Evolutionary conservation across 2,888 invertebrate genomes (phyloP).

Genomic region (Lasius platythorax): DNA sequence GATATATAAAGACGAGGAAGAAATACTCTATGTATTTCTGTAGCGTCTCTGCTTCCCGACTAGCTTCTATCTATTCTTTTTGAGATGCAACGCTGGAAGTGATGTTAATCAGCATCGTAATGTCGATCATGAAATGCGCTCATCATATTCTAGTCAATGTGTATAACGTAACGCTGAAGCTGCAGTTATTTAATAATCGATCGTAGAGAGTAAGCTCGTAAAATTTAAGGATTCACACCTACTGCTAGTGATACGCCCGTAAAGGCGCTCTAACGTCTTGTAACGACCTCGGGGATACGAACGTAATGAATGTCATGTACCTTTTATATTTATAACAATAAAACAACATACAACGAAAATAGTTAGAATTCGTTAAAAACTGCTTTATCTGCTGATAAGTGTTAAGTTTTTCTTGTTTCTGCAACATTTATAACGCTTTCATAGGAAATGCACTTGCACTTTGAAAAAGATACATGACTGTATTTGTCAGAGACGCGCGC

Average conservation of each 20-base stretch:
- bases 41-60: conserved; percentile 41
- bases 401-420: background rate
- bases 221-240: conserved; percentile 53
- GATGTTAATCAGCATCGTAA: conserved; percentile 36
- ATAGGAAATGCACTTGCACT: background rate
- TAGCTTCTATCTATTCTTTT: conserved; percentile 49
- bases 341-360: conserved; percentile 63
- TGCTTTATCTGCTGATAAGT: background rate
- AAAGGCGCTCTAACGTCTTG: conserved; percentile 41
- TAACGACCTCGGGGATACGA: conserved; percentile 65
- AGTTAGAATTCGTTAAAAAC: conserved; percentile 54
- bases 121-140: conserved; percentile 56
- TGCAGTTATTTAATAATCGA: conserved; percentile 55
- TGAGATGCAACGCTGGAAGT: conserved; percentile 35
- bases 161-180: conserved; percentile 52
- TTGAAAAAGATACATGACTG: background rate
- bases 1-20: background rate
- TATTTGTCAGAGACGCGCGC: background rate
- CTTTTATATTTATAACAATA: conserved; percentile 76
- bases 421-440: background rate
- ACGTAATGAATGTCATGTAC: conserved; percentile 66
- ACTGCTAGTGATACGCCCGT: conserved; percentile 49
- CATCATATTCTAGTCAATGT: conserved; percentile 76
- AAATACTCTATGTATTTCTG: conserved; percentile 21
- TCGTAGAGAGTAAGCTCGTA: conserved; percentile 53